These are phyloP conservation scores for Psilopsiagon aymara DNA, from an alignment of 2,113 vertebrate genomes.

Conservation along the genomic window DNA sequence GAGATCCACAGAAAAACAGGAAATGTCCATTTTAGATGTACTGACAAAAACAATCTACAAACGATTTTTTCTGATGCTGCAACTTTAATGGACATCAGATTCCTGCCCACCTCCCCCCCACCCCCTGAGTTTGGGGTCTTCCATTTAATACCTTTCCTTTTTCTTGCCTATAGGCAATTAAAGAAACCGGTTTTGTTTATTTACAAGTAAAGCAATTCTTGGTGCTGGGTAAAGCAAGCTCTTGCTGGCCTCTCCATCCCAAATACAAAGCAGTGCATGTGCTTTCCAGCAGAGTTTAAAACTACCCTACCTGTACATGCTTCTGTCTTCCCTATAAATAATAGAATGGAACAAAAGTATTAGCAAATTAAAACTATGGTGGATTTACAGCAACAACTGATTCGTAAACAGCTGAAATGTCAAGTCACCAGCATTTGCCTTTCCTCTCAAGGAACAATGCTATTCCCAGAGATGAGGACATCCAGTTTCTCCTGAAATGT, in stretches of 20 bases:
- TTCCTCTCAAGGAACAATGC: background rate
- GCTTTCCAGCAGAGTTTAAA: background rate
- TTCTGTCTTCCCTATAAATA: background rate
- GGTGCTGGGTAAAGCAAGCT: background rate
- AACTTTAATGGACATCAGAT: background rate
- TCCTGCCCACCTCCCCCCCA: background rate
- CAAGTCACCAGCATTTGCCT: background rate
- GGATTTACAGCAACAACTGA: background rate
- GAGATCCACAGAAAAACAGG: background rate
- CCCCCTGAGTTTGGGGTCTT: accelerated
- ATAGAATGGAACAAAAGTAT: accelerated
- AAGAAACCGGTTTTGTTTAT: background rate
- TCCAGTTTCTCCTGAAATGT: background rate
- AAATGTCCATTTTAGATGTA: background rate
- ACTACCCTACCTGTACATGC: background rate
- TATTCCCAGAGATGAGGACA: background rate
- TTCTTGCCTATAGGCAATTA: background rate
- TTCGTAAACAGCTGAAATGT: background rate
- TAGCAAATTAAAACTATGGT: background rate
- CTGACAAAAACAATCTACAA: background rate
- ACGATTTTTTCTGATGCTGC: background rate
- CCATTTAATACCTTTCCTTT: background rate
- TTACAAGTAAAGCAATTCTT: background rate
- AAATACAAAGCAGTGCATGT: background rate
- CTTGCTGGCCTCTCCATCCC: background rate